These are phyloP conservation scores for Tetramorium alpestre DNA, from an alignment of 1,140 invertebrate species.

Conservation along the genomic window DNA sequence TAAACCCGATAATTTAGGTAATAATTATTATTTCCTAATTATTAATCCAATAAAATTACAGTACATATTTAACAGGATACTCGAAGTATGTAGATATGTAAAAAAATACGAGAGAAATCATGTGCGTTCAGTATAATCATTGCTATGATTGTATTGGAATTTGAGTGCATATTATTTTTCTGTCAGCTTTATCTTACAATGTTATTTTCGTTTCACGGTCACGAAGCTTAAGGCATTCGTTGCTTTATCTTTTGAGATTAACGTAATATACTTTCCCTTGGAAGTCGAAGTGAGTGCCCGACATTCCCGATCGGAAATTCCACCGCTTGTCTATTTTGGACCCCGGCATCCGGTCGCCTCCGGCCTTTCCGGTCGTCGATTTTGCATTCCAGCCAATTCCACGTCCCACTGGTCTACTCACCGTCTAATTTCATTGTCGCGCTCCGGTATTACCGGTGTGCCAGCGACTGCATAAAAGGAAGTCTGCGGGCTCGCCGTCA, in stretches of 20 bases:
- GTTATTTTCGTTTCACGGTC: constrained; percentile 17
- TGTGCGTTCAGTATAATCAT: neutral
- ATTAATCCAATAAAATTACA: neutral
- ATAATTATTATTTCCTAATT: neutral
- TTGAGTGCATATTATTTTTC: neutral
- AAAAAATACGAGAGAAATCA: neutral
- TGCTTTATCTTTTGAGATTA: neutral
- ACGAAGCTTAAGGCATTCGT: neutral
- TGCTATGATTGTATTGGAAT: neutral
- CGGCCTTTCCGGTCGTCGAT: constrained; percentile 63
- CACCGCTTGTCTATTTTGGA: constrained; percentile 53
- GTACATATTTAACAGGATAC: neutral
- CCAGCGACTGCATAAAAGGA: constrained; percentile 75
- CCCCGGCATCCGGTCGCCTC: constrained; percentile 14
- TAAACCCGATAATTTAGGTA: neutral
- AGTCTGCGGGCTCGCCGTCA: constrained; percentile 40
- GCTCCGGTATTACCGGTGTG: constrained; percentile 62
- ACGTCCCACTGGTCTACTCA: constrained; percentile 82
- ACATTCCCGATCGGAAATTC: constrained; percentile 35
- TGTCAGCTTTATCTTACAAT: neutral
- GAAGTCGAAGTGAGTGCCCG: neutral
- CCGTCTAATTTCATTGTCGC: constrained; percentile 78
- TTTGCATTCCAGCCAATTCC: constrained; percentile 75
- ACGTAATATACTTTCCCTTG: neutral
- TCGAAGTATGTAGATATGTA: neutral